phyloP scores from a whole-genome alignment of 2,888 invertebrate genomes.

The Nomada flava region DNA sequence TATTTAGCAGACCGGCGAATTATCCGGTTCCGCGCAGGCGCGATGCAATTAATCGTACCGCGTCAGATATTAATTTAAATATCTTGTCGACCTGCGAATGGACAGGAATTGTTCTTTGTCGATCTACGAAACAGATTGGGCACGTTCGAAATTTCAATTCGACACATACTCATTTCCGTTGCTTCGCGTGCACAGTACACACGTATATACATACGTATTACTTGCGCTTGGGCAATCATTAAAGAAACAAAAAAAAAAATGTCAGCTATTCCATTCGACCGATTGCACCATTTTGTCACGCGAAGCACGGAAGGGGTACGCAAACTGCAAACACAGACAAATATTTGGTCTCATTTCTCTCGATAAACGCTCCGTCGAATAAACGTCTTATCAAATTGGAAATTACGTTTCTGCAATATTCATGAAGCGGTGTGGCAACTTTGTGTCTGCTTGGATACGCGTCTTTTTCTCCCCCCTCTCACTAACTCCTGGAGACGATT shows the following conservation, averaged over 20 bases:
- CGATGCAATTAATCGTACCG: conserved; percentile 3
- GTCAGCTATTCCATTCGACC: not conserved
- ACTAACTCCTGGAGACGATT: not conserved
- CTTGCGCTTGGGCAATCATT: not conserved
- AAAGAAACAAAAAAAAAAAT: not conserved
- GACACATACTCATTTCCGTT: no score
- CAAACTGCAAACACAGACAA: conserved; percentile 2
- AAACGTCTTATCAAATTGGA: not conserved
- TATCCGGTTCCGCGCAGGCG: not conserved
- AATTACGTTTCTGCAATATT: conserved; percentile 11
- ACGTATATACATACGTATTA: no score
- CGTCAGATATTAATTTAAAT: not conserved
- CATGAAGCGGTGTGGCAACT: not conserved
- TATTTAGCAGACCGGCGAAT: conserved; percentile 37
- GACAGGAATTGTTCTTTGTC: not conserved
- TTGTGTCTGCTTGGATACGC: not conserved
- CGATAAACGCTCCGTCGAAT: not conserved
- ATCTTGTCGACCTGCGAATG: not conserved
- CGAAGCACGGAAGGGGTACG: not conserved
- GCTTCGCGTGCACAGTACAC: no score
- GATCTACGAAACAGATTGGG: no score
- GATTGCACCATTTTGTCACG: conserved; percentile 4
- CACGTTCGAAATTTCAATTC: no score
- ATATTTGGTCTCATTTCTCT: conserved; percentile 19
- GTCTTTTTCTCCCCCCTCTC: not conserved